phyloP scores from a whole-genome alignment of 2,113 vertebrate genomes.

The Myocastor coypus region DNA sequence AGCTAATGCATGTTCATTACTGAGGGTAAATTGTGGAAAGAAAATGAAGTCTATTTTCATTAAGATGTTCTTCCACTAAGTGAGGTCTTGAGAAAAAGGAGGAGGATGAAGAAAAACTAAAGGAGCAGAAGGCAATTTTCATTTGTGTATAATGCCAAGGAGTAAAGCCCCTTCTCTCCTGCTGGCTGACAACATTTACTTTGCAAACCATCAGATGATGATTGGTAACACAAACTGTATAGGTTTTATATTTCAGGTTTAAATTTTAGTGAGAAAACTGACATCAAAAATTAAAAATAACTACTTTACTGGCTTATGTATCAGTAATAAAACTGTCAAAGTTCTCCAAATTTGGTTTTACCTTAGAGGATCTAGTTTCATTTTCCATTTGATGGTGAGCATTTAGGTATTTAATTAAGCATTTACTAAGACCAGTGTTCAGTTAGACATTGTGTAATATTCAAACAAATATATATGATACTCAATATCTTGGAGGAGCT shows the following conservation, averaged over 20 bases:
- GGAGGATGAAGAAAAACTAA: rapidly evolving
- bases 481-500: neutral
- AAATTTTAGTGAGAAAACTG: neutral
- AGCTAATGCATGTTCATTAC: neutral
- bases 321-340: neutral
- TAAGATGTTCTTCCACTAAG: neutral
- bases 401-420: constrained; percentile 37
- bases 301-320: neutral
- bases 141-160: neutral
- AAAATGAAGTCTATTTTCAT: constrained; percentile 34
- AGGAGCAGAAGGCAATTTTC: neutral
- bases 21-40: neutral
- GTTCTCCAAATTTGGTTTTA: neutral
- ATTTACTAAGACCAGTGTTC: constrained; percentile 16
- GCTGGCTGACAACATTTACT: neutral
- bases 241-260: neutral
- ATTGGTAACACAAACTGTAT: neutral
- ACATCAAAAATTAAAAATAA: constrained; percentile 13
- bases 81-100: neutral
- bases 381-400: constrained; percentile 41
- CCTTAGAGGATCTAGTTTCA: neutral
- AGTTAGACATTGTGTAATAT: neutral
- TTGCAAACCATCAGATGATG: neutral
- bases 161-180: neutral
- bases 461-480: constrained; percentile 49